These are phyloP conservation scores for Drosophila meridionalis DNA, from an alignment of 2,888 invertebrate species.

Conservation along the genomic window DNA sequence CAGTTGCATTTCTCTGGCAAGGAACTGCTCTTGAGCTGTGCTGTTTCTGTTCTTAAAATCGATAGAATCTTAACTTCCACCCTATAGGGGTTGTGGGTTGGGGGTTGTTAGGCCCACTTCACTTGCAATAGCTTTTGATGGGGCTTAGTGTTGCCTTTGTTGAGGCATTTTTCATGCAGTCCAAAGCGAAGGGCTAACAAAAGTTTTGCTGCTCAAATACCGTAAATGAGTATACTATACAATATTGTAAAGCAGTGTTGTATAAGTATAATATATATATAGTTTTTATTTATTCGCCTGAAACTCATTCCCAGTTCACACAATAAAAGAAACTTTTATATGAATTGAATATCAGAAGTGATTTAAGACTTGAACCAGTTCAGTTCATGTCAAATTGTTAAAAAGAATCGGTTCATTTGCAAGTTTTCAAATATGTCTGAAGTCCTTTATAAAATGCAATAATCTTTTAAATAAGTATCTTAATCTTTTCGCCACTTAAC, in stretches of 20 bases:
- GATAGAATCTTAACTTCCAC: conserved; percentile 13
- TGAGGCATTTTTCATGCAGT: neutral
- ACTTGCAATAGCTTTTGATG: neutral
- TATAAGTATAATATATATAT: neutral
- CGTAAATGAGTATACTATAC: neutral
- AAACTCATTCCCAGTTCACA: neutral
- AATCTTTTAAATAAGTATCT: neutral
- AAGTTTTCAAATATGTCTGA: neutral
- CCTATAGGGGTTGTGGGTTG: neutral
- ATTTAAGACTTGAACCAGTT: neutral
- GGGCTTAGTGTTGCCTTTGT: neutral
- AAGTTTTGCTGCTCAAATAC: neutral
- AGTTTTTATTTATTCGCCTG: neutral
- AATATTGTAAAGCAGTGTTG: neutral
- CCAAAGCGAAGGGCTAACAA: neutral
- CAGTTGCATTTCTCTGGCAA: conserved; percentile 34
- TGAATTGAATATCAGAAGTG: too few species aligned
- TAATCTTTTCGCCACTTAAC: neutral
- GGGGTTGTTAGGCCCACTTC: conserved; percentile 3
- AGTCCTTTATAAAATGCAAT: too few species aligned
- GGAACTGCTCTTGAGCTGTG: neutral
- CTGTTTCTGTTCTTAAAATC: conserved; percentile 12
- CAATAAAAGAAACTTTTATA: neutral
- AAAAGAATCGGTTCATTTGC: neutral
- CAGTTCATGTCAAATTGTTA: neutral